These are phyloP conservation scores for Chaetodon trifascialis DNA, from an alignment of 2,113 vertebrate species.

Conservation along the genomic window DNA sequence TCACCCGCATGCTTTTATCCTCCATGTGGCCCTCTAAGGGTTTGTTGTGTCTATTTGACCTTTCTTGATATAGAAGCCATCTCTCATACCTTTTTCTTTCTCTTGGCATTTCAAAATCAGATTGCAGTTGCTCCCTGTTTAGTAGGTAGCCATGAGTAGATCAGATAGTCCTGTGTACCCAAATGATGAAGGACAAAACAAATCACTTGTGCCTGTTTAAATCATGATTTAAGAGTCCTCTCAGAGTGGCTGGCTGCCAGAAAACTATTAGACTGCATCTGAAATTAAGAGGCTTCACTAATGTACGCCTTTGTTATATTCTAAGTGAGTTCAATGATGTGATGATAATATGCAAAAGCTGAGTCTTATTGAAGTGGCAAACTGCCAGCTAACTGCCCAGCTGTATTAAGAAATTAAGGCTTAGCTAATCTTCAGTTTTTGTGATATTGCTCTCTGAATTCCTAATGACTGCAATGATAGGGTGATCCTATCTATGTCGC, in stretches of 20 bases:
- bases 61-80: background rate
- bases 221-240: constrained; percentile 26
- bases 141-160: background rate
- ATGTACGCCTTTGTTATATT: constrained; percentile 61
- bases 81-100: background rate
- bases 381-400: constrained; percentile 51
- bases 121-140: background rate
- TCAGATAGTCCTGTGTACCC: constrained; percentile 1
- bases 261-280: constrained; percentile 44
- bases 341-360: constrained; percentile 44
- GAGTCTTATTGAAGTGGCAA: constrained; percentile 47
- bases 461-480: constrained; percentile 55
- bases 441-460: constrained; percentile 53
- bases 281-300: constrained; percentile 56
- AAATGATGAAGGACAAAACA: constrained; percentile 6
- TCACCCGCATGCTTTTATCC: background rate
- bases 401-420: constrained; percentile 49
- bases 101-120: background rate
- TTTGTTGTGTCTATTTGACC: background rate
- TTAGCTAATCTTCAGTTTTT: constrained; percentile 54
- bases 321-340: constrained; percentile 55
- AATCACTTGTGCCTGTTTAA: constrained; percentile 32
- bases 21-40: background rate
- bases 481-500: constrained; percentile 54
- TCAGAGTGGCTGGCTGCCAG: constrained; percentile 46